A percentile compares a stretch with the other conserved stretches of the same genome.
These are phyloP conservation scores for Archocentrus centrarchus DNA, from an alignment of 2,113 vertebrate species.

Conservation along the genomic window DNA sequence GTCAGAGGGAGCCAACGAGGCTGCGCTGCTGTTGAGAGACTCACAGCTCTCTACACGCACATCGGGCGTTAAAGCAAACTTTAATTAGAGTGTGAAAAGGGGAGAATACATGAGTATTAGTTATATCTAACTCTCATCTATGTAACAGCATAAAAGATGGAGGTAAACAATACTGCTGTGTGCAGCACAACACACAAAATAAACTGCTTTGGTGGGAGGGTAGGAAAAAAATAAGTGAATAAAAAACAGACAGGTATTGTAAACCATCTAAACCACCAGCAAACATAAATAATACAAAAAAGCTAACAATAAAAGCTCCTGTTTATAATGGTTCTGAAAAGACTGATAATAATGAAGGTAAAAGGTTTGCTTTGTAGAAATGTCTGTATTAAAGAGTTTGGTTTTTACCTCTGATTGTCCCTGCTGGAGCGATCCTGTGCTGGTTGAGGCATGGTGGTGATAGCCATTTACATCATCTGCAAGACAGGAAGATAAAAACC, in stretches of 20 bases:
- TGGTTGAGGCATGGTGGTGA: constrained; percentile 43
- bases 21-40: constrained; percentile 68
- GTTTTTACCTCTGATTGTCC: constrained; percentile 59
- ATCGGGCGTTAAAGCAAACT: constrained; percentile 51
- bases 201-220: neutral
- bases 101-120: constrained; percentile 40
- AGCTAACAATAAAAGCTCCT: neutral
- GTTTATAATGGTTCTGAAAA: neutral
- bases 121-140: constrained; percentile 5
- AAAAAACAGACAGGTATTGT: neutral
- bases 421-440: constrained; percentile 51
- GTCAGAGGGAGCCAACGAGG: constrained; percentile 64
- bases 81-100: constrained; percentile 16
- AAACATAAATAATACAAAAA: neutral
- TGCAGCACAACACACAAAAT: neutral
- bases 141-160: neutral
- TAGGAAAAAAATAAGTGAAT: neutral
- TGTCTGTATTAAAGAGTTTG: neutral
- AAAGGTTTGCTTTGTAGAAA: neutral
- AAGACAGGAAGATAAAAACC: constrained; percentile 51
- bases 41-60: constrained; percentile 68
- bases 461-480: constrained; percentile 74
- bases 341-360: neutral
- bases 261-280: neutral
- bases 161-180: neutral